These are phyloP conservation scores for Gorsachius goisagi DNA, from an alignment of 2,113 vertebrate species.

Conservation along the genomic window DNA sequence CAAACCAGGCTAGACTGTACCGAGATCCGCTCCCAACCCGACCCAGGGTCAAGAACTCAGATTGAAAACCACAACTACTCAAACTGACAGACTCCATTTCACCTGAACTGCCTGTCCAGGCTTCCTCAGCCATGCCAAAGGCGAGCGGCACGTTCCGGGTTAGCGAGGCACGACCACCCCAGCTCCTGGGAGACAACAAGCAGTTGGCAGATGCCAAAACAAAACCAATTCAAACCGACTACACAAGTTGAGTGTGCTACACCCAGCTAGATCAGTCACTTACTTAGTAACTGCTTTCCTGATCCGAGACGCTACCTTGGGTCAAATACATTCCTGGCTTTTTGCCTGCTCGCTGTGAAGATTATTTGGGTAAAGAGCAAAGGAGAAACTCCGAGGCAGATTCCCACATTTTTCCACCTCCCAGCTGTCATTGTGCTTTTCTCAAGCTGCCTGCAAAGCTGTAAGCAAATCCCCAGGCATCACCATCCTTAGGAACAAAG, in stretches of 20 bases:
- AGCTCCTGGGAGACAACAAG: accelerated
- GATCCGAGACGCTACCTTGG: background rate
- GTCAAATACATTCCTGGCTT: slow-evolving; percentile 20
- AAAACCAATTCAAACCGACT: background rate
- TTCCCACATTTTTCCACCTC: slow-evolving; percentile 21
- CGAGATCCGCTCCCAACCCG: background rate
- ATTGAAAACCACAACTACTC: background rate
- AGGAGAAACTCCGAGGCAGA: background rate
- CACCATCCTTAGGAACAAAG: slow-evolving; percentile 34
- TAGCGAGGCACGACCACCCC: background rate
- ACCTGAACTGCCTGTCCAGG: accelerated
- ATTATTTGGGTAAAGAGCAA: background rate
- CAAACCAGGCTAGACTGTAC: background rate
- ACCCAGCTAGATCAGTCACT: background rate
- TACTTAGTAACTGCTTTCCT: background rate
- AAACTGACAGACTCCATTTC: background rate
- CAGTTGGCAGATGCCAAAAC: background rate
- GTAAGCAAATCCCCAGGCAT: slow-evolving; percentile 33
- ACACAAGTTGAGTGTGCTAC: background rate
- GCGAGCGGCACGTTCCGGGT: accelerated
- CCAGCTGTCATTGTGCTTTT: background rate
- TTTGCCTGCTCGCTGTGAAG: background rate
- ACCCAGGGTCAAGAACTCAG: background rate
- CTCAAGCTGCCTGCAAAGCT: slow-evolving; percentile 10
- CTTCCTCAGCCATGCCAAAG: background rate